Percentiles rank a stretch among this genome's conserved stretches.
Evolutionary conservation across 35 echinoderm and acorn worm species (phyloP).

Genomic region (Eucidaris tribuloides): DNA sequence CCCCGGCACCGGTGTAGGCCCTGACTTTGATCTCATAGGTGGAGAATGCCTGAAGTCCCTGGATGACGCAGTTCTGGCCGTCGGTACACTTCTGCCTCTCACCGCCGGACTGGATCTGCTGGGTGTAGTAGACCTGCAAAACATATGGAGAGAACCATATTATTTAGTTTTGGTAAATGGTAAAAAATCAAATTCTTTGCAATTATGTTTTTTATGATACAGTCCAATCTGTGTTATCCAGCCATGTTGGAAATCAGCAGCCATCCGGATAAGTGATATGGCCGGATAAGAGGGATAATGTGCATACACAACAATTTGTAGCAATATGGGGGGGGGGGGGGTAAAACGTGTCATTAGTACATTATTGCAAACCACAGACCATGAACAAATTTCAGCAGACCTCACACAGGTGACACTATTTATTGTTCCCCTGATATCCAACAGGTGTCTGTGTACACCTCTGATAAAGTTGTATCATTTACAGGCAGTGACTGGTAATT

Average conservation of each 20-base stretch:
- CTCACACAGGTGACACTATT: no score
- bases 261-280: neutral
- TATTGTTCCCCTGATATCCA: no score
- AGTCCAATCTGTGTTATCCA: neutral
- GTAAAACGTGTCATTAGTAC: no score
- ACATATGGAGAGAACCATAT: no score
- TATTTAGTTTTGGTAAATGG: neutral
- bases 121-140: neutral
- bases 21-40: slow-evolving; percentile 4
- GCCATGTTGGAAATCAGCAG: neutral
- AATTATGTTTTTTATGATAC: neutral
- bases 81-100: neutral
- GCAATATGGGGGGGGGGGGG: no score
- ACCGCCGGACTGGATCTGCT: neutral
- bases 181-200: neutral
- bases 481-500: no score
- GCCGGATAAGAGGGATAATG: neutral
- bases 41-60: neutral
- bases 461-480: no score
- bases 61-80: neutral
- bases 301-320: neutral
- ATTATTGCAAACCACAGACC: no score
- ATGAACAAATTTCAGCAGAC: no score
- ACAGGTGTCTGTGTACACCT: no score
- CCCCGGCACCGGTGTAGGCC: neutral